Base-by-base conservation (phyloP, 1,140 invertebrate genomes). In the Scylla paramamosain region DNA sequence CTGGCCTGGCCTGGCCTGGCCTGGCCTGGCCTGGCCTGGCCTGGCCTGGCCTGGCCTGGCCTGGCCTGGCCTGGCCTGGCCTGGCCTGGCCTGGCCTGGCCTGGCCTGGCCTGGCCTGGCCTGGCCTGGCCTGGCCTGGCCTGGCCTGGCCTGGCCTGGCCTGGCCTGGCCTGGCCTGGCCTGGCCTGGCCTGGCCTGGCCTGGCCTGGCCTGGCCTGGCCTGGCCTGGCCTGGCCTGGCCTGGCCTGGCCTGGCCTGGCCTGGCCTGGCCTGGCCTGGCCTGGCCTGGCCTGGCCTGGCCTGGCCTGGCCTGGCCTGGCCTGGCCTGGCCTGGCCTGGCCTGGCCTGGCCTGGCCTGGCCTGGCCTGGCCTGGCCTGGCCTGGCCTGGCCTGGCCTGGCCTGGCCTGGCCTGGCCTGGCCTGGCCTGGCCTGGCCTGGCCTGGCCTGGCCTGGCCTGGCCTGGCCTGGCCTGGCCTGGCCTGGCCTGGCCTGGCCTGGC, bases 301-400 rank as follows among this genome's bases (percentile, higher is more conserved):
- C 96, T 96, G 96, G 96, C 96, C 96, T 96, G 94, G 96, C 96
- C 96, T 96, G 96, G 96, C 96, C 96, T 96, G 94, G 94, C 96
- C 96, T 96, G 95, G 96, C 96, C 96, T 96, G 95, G 95, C 96
- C 96, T 96, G 96, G 95, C 96, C 96, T 96, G 6, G 96, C 96
- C 96, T 96, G 93, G 91, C 96, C 96, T 92, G 91, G 92, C 92
- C 93, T 94, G 28, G 31, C 93, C 93, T 94, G 8, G 91, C 93
- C 93, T 94, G 91, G 93, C 93, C 93, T 94, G 7, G 91, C 93
- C 93, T 94, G 91, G 91, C 93, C 7, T 39, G 45, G 93, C 93
- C 93, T 94, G 93, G 48, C 45, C 6, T 84, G 6, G 20, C 83
- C 95, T 96, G 87, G 84, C 86, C 83, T 96, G 45, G 95, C 95